Evolutionary conservation across 2,888 invertebrate species (phyloP).

Genomic region (Junonia oenone): DNA sequence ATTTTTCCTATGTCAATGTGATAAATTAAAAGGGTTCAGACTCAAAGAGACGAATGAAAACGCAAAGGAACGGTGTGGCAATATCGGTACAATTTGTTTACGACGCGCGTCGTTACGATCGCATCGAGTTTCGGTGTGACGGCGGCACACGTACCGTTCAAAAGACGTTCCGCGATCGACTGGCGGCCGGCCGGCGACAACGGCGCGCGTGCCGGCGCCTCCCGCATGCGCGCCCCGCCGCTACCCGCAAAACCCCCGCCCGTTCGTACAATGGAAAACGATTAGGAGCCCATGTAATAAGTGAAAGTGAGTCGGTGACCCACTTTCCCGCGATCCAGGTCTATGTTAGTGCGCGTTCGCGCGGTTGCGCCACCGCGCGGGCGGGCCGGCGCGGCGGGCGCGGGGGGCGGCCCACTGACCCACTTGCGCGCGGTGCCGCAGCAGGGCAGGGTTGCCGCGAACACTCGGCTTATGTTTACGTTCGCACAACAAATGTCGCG

Average conservation of each 20-base stretch:
- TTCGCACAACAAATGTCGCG: conserved; percentile 59
- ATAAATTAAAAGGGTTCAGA: conserved; percentile 33
- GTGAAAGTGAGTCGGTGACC: conserved; percentile 94
- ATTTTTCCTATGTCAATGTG: conserved; percentile 55
- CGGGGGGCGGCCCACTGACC: conserved; percentile 90
- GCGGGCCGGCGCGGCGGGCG: conserved; percentile 77
- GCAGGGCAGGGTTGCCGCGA: conserved; percentile 79
- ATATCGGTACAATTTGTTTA: conserved; percentile 47
- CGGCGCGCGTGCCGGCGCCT: conserved; percentile 76
- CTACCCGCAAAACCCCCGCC: conserved; percentile 71
- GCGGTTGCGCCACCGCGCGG: conserved; percentile 75
- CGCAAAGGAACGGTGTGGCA: conserved; percentile 42
- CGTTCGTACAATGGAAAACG: conserved; percentile 84
- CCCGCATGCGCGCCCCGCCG: conserved; percentile 75
- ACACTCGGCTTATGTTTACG: conserved; percentile 69
- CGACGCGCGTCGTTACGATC: conserved; percentile 68
- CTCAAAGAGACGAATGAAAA: conserved; percentile 41
- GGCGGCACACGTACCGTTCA: conserved; percentile 60
- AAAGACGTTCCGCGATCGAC: conserved; percentile 72
- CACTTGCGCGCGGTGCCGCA: conserved; percentile 85
- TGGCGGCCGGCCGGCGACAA: conserved; percentile 73
- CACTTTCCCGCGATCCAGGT: conserved; percentile 95
- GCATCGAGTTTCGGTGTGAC: conserved; percentile 47
- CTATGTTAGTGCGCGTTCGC: conserved; percentile 88
- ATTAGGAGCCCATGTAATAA: conserved; percentile 90